Conservation (phyloP, 2,797 vertebrate genomes). For the Varecia variegata region DNA sequence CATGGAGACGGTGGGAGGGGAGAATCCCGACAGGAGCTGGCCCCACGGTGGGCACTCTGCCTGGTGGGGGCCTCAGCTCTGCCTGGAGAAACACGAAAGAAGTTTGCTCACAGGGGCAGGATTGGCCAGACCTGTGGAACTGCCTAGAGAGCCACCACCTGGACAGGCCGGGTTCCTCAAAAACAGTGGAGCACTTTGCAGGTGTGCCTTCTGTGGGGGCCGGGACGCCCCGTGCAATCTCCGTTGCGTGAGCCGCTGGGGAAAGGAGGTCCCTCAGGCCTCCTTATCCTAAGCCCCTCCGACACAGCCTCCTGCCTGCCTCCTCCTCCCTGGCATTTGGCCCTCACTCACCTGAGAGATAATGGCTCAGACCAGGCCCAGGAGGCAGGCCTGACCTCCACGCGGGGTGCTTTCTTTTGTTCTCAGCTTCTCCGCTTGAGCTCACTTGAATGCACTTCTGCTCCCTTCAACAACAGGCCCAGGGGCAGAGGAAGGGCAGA, state of each 20-base stretch:
- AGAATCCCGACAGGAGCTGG: slow-evolving; percentile 70
- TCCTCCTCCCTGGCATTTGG: neutral
- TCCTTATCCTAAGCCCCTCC: slow-evolving; percentile 59
- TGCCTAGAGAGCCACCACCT: neutral
- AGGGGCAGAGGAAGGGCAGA: neutral
- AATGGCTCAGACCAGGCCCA: neutral
- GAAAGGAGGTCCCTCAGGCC: neutral
- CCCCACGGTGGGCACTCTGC: neutral
- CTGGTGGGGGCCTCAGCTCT: neutral
- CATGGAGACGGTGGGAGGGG: slow-evolving; percentile 46
- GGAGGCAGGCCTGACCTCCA: neutral
- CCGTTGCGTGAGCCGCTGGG: neutral
- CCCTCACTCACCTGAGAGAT: slow-evolving; percentile 6
- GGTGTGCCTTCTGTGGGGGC: neutral
- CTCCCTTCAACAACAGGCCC: neutral
- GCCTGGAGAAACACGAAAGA: neutral
- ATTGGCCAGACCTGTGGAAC: neutral
- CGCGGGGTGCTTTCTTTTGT: neutral
- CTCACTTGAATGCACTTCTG: neutral
- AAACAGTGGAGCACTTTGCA: neutral
- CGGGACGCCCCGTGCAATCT: neutral
- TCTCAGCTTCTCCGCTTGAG: neutral
- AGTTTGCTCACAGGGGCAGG: neutral
- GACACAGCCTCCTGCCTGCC: fast-evolving
- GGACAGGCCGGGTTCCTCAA: neutral